Percentiles rank a stretch among this genome's conserved stretches.
Conservation (phyloP, 2,888 invertebrate species). For the Halictus ligatus region DNA sequence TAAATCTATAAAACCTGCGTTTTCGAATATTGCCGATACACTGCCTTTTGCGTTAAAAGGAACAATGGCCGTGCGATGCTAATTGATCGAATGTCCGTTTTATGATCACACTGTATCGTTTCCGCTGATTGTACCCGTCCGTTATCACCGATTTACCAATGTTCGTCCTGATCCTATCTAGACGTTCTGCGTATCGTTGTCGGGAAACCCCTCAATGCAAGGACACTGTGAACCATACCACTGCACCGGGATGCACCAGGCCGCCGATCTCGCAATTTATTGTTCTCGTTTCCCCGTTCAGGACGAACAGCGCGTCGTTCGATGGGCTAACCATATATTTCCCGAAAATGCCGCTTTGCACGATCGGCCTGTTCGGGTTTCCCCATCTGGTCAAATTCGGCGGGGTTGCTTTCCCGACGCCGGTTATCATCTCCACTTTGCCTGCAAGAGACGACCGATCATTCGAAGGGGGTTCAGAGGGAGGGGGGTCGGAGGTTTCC, state of each 20-base stretch:
- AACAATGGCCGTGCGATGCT: neutral
- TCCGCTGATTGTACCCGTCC: slow-evolving; percentile 7
- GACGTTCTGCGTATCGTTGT: slow-evolving; percentile 39
- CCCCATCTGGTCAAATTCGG: slow-evolving; percentile 87
- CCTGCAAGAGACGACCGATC: slow-evolving; percentile 82
- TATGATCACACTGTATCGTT: neutral
- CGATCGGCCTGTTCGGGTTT: slow-evolving; percentile 88
- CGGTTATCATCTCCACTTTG: slow-evolving; percentile 91
- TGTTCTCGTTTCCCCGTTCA: slow-evolving; percentile 89
- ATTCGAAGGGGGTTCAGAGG: neutral
- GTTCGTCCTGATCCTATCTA: slow-evolving; percentile 19
- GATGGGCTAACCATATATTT: slow-evolving; percentile 91
- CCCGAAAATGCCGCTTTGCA: slow-evolving; percentile 89
- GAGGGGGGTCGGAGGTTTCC: neutral
- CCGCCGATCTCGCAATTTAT: slow-evolving; percentile 91
- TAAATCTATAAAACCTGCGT: neutral
- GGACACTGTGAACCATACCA: slow-evolving; percentile 88
- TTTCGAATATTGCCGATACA: neutral
- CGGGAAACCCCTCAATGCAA: slow-evolving; percentile 83
- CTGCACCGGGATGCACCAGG: slow-evolving; percentile 87
- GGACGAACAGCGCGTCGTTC: slow-evolving; percentile 89
- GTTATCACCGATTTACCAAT: slow-evolving; percentile 12
- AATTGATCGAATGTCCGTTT: neutral
- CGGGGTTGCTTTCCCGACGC: slow-evolving; percentile 88
- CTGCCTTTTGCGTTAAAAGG: neutral